Evolutionary conservation across 2,888 invertebrate species (phyloP), one percentile per base, ranked within the genome.

Genomic region (Luperina nickerlii): DNA sequence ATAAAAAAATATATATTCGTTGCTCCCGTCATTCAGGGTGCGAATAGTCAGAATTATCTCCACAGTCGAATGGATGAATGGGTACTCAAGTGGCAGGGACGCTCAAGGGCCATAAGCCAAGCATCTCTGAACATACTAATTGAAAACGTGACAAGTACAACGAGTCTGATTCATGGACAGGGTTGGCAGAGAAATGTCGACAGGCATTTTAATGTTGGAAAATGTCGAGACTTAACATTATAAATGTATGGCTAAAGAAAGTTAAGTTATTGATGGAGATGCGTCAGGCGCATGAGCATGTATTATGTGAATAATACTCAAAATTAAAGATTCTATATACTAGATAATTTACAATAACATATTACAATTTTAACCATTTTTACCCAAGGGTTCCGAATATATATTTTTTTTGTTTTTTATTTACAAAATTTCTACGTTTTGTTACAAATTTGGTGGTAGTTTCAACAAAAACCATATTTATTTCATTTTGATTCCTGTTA

Each of bases 91-190:
- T 88, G 82, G 88, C 88, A 88, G 77, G 74, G 79, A 88, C 89
- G 89, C 88, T 90, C 90, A 90, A 91, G 91, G 92, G 91, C 92
- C 92, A 92, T 93, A 91, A 93, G 93, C 91, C 91, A 88, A 90
- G 90, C 91, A 89, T 90, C 90, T 90, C 84, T 91, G 93, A 93
- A 91, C 92, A 93, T 91, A 93, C 95, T 96, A 96, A 96, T 96
- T 95, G 95, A 95, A 96, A 95, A 96, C 96, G 96, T 96, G 96
- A 95, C 94, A 90, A 89, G 90, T 89, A 90, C 91, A 87, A 90
- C 87, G 89, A 87, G 90, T 87, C 89, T 88, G 90, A 90, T 90
- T 90, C 82, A 86, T 87, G 79, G 82, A 82, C 86, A 88, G 87
- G 87, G 88, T 82, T 92, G 90, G 79, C 89, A 72, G 75, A 66